Evolutionary conservation across 2,888 invertebrate genomes (phyloP).

Genomic region (Argyra leucocephala): DNA sequence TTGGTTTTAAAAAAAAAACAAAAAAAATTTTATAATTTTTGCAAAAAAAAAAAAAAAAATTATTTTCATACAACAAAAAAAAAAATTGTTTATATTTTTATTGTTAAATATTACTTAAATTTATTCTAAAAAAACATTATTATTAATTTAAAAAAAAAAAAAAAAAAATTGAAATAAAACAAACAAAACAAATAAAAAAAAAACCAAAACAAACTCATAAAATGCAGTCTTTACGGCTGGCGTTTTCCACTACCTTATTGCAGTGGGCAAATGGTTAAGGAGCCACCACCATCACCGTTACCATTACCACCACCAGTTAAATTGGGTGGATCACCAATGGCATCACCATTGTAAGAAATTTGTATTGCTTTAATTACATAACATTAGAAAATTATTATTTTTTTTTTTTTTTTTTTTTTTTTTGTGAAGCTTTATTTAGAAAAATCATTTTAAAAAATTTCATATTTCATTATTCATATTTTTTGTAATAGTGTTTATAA

Average conservation of each 20-base stretch:
- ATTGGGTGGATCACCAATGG: constrained; percentile 58
- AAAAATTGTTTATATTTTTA: constrained; percentile 13
- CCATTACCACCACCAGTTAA: constrained; percentile 70
- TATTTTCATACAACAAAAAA: constrained; percentile 12
- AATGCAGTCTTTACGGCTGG: constrained; percentile 85
- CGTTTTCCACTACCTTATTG: constrained; percentile 94
- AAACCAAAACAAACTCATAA: constrained; percentile 32
- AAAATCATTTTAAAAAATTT: no score
- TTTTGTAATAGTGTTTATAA: no score
- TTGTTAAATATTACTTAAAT: constrained; percentile 14
- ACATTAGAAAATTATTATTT: no score
- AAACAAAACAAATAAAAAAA: constrained; percentile 17
- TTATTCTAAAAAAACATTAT: constrained; percentile 4
- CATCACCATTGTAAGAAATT: constrained; percentile 56
- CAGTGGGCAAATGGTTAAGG: constrained; percentile 65
- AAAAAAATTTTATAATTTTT: constrained; percentile 16
- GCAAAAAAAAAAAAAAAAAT: constrained; percentile 20
- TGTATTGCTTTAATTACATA: background rate
- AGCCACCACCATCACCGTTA: constrained; percentile 68
- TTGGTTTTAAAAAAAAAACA: constrained; percentile 16
- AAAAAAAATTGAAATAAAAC: constrained; percentile 6
- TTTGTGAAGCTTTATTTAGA: no score
- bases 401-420: no score
- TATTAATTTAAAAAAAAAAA: background rate
- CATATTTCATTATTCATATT: no score